Percentiles rank a stretch among this genome's conserved stretches.
Conservation (phyloP, 2,797 vertebrate species). For the Scleropages formosus region DNA sequence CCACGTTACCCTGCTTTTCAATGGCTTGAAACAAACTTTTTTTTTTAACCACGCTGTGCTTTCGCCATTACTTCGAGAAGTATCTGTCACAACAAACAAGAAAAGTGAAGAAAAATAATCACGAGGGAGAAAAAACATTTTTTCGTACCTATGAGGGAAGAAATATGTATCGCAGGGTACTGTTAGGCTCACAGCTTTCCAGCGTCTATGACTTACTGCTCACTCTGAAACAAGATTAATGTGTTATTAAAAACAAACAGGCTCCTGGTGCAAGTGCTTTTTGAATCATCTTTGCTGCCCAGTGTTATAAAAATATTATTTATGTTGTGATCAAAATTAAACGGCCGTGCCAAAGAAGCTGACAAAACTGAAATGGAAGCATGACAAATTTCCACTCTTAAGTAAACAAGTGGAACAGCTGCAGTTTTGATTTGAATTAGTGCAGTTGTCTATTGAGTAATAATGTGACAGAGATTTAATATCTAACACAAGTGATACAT, state of each 20-base stretch:
- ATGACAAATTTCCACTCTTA: background rate
- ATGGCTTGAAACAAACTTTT: conserved; percentile 6
- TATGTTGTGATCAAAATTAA: no score
- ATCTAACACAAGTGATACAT: background rate
- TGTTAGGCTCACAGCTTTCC: no score
- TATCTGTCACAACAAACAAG: conserved; percentile 2
- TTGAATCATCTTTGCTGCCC: conserved; percentile 14
- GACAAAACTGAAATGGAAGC: background rate
- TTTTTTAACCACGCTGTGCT: background rate
- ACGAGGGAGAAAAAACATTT: background rate
- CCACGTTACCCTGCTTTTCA: background rate
- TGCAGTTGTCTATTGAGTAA: background rate
- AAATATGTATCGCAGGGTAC: no score
- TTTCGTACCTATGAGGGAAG: background rate
- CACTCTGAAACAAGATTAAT: background rate
- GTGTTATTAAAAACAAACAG: conserved; percentile 5
- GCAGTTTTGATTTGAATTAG: background rate
- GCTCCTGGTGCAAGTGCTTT: conserved; percentile 14
- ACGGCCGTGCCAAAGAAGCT: no score
- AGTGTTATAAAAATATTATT: no score
- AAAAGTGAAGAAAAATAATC: background rate
- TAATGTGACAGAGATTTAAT: background rate
- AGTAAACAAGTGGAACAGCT: conserved; percentile 2
- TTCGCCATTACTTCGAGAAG: background rate
- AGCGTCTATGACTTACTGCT: no score